Base-by-base conservation (phyloP, 2,888 invertebrate genomes). In the Zhengitettix transpicula region DNA sequence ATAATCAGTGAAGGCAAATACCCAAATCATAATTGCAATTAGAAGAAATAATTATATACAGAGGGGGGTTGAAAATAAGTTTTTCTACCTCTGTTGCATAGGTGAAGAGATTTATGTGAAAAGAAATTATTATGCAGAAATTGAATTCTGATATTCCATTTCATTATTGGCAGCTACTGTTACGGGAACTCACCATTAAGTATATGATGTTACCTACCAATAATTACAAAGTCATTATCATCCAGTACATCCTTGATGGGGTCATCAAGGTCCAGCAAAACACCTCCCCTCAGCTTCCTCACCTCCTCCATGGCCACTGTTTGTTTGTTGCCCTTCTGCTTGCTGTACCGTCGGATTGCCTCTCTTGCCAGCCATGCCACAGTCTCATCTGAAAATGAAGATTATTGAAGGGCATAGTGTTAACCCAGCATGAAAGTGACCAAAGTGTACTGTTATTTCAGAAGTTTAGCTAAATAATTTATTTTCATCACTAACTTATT, bases 141-240 rank as follows among this genome's bases (percentile, higher is more conserved):
- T 55, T 28, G 7, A 40, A 7, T 40, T n/a, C 10, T 12, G 55
- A 41, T 11, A 42, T n/a, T 40, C 40, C 55, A 55, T 17, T 55
- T 41, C 41, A n/a, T 41, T 55, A 10, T 56, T n/a, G n/a, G n/a
- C n/a, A n/a, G n/a, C n/a, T 55, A 41, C 9, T 15, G 41, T 41
- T 16, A n/a, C n/a, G 8, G 12, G 12, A 11, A 42, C 44, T 42
- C n/a, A n/a, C n/a, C n/a, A n/a, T n/a, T n/a, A n/a, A n/a, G 28
- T 5, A 7, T 7, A 28, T 7, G 28, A 28, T 10, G 10, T 9
- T 52, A 64, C 75, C 71, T 70, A 80, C 80, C 78, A 42, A 81
- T 75, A 16, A 78, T 76, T 12, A 82, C 76, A 68, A 79, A 81
- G 65, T 82, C 82, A 66, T 80, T 78, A 66, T 81, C 80, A 64